Conservation (phyloP, 2,797 vertebrate species). For the Characodon lateralis region DNA sequence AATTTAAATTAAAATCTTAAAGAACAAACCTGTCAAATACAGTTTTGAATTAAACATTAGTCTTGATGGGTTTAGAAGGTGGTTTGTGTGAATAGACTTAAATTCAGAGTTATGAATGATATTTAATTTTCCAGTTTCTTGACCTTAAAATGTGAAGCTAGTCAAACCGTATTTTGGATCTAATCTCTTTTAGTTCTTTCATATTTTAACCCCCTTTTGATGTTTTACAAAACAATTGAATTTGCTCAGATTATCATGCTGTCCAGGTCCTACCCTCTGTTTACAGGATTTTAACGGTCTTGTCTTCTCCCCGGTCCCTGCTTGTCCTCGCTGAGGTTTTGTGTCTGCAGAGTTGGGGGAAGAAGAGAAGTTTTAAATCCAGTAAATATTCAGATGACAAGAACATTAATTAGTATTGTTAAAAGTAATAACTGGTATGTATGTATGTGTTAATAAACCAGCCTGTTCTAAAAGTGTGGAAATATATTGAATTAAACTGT, state of each 20-base stretch:
- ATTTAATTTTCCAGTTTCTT: background rate
- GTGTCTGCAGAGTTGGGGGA: slow-evolving; percentile 24
- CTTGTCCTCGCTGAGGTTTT: slow-evolving; percentile 46
- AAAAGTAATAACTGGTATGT: slow-evolving; percentile 45
- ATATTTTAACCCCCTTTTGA: slow-evolving; percentile 27
- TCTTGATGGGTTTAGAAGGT: background rate
- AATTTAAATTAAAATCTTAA: background rate
- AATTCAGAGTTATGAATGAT: background rate
- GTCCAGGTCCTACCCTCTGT: slow-evolving; percentile 23
- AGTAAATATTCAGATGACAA: slow-evolving; percentile 37
- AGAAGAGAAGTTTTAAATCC: slow-evolving; percentile 41
- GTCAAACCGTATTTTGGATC: slow-evolving; percentile 8
- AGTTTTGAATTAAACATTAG: background rate
- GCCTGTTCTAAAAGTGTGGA: slow-evolving; percentile 75
- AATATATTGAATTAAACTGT: slow-evolving; percentile 71
- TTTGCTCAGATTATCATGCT: slow-evolving; percentile 28
- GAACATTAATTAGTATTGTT: slow-evolving; percentile 53
- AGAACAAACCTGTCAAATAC: background rate
- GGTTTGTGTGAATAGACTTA: background rate
- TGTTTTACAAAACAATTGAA: slow-evolving; percentile 16
- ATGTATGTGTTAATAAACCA: slow-evolving; percentile 70
- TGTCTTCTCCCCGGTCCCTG: slow-evolving; percentile 19
- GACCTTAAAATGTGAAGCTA: slow-evolving; percentile 28
- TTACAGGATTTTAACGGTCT: slow-evolving; percentile 7
- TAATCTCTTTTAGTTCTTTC: slow-evolving; percentile 10